A percentile compares a stretch with the other conserved stretches of the same genome.
These are phyloP conservation scores for Girardinichthys multiradiatus DNA, from an alignment of 2,113 vertebrate species.

Conservation along the genomic window DNA sequence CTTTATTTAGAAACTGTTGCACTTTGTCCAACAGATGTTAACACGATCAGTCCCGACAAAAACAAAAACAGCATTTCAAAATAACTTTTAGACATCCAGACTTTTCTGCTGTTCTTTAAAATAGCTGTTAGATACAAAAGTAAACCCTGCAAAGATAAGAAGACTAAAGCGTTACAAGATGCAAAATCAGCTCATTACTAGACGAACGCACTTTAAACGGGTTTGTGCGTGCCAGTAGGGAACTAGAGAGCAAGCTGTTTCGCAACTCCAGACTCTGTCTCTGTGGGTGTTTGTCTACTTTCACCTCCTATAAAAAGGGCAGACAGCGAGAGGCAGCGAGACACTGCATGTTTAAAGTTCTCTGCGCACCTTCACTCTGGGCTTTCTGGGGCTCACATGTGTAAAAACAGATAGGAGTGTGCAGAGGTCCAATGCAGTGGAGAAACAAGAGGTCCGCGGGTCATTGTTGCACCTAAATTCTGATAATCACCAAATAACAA, in stretches of 20 bases:
- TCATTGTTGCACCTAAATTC: background rate
- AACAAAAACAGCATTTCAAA: slow-evolving; percentile 9
- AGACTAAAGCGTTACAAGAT: background rate
- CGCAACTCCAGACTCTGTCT: slow-evolving; percentile 53
- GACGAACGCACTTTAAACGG: slow-evolving; percentile 23
- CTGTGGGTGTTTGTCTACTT: slow-evolving; percentile 74
- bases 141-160: too few relatives aligned
- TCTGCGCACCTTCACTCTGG: slow-evolving; percentile 13
- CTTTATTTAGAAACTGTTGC: background rate
- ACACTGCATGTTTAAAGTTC: slow-evolving; percentile 38
- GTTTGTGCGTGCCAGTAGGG: slow-evolving; percentile 35
- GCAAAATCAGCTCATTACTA: slow-evolving; percentile 19
- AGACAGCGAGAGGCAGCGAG: slow-evolving; percentile 34
- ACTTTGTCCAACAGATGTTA: slow-evolving; percentile 50
- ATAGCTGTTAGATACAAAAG: too few relatives aligned
- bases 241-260: slow-evolving; percentile 58
- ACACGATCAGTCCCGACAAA: background rate
- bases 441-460: background rate
- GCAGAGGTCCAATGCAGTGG: slow-evolving; percentile 28
- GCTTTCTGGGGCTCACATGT: too few relatives aligned
- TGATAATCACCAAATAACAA: background rate
- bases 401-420: background rate
- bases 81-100: background rate
- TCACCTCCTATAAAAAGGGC: slow-evolving; percentile 70
- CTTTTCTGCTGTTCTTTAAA: background rate